Evolutionary conservation across 2,113 vertebrate species (phyloP), one percentile per base, ranked within the genome.

Genomic region (Lampris incognitus): DNA sequence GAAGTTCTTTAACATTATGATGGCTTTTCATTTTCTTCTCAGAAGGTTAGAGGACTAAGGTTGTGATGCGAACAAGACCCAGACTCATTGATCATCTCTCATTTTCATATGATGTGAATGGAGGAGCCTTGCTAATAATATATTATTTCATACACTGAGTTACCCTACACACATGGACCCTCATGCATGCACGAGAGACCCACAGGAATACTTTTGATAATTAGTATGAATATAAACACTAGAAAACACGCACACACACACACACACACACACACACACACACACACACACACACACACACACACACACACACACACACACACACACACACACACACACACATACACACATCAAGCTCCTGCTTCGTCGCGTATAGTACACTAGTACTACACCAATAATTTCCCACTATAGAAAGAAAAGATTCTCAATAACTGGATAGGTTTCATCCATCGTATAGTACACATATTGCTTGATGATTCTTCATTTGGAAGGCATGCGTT

Each of bases 1-100:
- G n/a, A 63, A 51, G 66, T 78, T 48, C 78, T 10, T 71, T 64
- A 69, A 72, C 36, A 78, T 58, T 70, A 39, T 78, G 39, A 70
- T 46, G 57, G 40, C 52, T 68, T 57, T 79, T 72, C 52, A 42
- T 38, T 76, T 77, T 75, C 36, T 2, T 4, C 38, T 36, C 5
- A 72, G 68, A 82, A 70, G 68, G 68, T 56, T 48, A 24, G 69
- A 77, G 51, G 69, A 8, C 41, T 2, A 3, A 13, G 11, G 0
- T 1, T 59, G 3, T 72, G 39, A 64, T 6, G 6, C 6, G 62
- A 81, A 68, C 57, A 65, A 56, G 2, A 68, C 24, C 76, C 56
- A 1, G 2, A 3, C 64, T 77, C 58, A 66, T 78, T 48, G 55
- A 40, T 82, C 57, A 73, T 73, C 64, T 74, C 62, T 40, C n/a